Percentiles rank a stretch among this genome's conserved stretches.
Conservation (phyloP, 2,113 vertebrate genomes). For the Motacilla alba region DNA sequence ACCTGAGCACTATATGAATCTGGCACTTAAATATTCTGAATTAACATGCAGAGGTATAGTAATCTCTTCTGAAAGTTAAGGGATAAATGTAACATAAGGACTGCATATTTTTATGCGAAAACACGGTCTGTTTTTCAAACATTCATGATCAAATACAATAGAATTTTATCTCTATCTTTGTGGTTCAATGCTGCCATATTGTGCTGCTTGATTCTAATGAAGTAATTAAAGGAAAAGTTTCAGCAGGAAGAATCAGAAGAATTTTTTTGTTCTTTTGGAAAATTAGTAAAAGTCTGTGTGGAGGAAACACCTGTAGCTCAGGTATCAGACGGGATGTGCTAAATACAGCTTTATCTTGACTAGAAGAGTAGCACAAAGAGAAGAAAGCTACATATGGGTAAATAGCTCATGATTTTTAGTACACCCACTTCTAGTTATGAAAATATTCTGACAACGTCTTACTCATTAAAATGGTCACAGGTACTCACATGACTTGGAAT, state of each 20-base stretch:
- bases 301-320: neutral
- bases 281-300: neutral
- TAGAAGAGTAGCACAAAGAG: neutral
- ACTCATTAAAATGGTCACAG: neutral
- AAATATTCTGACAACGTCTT: neutral
- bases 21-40: neutral
- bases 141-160: neutral
- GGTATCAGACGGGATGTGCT: neutral
- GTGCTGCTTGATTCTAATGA: neutral
- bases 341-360: neutral
- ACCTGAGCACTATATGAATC: neutral
- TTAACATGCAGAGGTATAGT: neutral
- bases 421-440: neutral
- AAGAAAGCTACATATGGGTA: neutral
- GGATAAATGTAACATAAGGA: neutral
- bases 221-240: neutral
- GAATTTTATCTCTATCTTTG: neutral
- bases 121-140: neutral
- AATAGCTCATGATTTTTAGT: neutral
- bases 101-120: neutral
- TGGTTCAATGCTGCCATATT: neutral
- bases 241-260: neutral
- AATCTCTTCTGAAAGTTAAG: neutral
- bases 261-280: neutral
- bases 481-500: neutral